Conservation (phyloP, 2,888 invertebrate genomes). For the Seira ritae region DNA sequence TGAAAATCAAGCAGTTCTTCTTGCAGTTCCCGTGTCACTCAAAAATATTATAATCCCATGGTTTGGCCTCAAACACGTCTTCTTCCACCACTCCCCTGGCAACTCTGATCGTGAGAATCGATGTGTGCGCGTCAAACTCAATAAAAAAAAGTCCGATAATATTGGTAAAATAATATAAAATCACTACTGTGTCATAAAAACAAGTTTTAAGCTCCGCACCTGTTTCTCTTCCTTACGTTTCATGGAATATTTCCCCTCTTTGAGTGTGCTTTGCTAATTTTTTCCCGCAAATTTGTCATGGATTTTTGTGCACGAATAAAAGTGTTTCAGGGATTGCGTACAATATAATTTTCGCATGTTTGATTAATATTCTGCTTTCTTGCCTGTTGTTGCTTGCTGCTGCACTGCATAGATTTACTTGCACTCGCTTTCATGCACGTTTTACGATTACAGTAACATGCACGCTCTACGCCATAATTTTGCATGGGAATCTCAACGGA, state of each 20-base stretch:
- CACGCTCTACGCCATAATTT: not conserved
- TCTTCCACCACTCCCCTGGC: not conserved
- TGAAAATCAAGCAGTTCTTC: no score
- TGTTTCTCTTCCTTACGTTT: not conserved
- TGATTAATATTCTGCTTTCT: not conserved
- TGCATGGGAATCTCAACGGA: not conserved
- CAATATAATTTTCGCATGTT: not conserved
- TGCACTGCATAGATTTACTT: not conserved
- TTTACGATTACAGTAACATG: not conserved
- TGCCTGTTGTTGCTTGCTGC: not conserved
- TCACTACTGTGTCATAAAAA: no score
- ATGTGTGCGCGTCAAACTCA: not conserved
- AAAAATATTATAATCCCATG: not conserved
- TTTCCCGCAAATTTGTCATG: not conserved
- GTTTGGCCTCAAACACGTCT: not conserved
- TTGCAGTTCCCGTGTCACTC: not conserved
- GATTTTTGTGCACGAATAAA: constrained; percentile 1
- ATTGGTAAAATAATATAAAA: not conserved
- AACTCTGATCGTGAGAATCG: not conserved
- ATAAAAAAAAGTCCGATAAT: not conserved
- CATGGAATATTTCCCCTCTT: not conserved
- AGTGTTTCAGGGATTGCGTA: not conserved
- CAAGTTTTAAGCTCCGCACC: not conserved
- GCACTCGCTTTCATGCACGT: not conserved
- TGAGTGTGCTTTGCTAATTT: not conserved